Base-by-base conservation (phyloP, 1,140 invertebrate genomes). In the Uloborus diversus region DNA sequence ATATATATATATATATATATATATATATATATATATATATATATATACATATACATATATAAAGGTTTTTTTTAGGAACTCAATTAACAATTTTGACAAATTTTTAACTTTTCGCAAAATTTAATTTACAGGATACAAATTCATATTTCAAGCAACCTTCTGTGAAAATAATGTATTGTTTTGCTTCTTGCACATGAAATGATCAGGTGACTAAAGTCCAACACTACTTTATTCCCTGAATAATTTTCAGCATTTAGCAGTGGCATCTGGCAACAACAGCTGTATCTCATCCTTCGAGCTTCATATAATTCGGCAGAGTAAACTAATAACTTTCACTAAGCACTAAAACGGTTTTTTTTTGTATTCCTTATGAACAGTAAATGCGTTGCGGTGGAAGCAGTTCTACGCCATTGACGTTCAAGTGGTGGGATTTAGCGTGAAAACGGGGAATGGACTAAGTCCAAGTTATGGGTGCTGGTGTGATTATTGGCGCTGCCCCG, bases 401-500 rank as follows among this genome's bases (percentile, higher is more conserved):
- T 2, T 42, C 37, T 9, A 2, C 17, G 27, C 28, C 42, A 68
- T 51, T 57, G 68, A 28, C 37, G 51, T 32, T 70, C 33, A 57
- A 64, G 70, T 75, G 70, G 71, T 30, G 33, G 37, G 37, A 64
- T 75, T 64, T 75, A 51, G 42, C 59, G 20, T 9, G 30, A 30
- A 56, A n/a, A 56, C 27, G 30, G 49, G 30, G n/a, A 75, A 64
- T 75, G 71, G 71, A 23, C 25, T 64, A 75, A 75, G 71, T 75
- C 71, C 57, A 28, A 75, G 71, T 75, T 75, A 75, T 64, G 59
- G n/a, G 59, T 64, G 28, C 59, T 75, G 25, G 59, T 75, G 71
- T 64, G 71, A 51, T 75, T 75, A 75, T 75, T 75, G 57, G 71
- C 57, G 33, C 57, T 62, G 57, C 61, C 71, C 69, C 56, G 61